Percentiles rank a stretch among this genome's conserved stretches.
Evolutionary conservation across 2,113 vertebrate species (phyloP).

Genomic region (Psettodes erumei): DNA sequence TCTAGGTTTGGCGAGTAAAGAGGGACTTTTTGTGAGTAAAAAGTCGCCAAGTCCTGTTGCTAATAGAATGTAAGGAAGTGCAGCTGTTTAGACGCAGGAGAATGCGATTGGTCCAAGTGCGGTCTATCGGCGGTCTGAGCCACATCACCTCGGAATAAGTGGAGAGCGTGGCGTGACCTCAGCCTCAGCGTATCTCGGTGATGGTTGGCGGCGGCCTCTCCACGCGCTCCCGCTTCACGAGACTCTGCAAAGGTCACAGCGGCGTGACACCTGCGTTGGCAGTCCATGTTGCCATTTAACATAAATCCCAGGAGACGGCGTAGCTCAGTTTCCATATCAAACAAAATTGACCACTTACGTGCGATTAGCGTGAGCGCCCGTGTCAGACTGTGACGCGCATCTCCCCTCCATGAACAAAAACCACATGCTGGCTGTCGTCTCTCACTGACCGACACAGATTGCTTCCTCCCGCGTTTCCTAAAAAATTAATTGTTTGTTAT

Average conservation of each 20-base stretch:
- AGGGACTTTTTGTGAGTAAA: constrained; percentile 26
- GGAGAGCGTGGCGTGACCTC: constrained; percentile 6
- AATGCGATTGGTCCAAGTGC: constrained; percentile 9
- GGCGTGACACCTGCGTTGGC: not conserved
- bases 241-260: constrained; percentile 3
- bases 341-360: constrained; percentile 39
- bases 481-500: constrained; percentile 67
- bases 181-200: not conserved
- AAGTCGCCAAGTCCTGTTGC: constrained; percentile 13
- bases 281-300: not conserved
- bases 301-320: constrained; percentile 27
- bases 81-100: constrained; percentile 43
- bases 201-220: not conserved
- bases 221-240: constrained; percentile 19
- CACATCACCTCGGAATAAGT: not conserved
- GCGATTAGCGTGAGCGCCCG: constrained; percentile 24
- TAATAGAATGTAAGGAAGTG: constrained; percentile 31
- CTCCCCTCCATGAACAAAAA: constrained; percentile 46
- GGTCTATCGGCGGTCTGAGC: not conserved
- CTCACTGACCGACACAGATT: constrained; percentile 29
- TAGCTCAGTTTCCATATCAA: constrained; percentile 53
- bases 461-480: constrained; percentile 50
- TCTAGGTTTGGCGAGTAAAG: constrained; percentile 42
- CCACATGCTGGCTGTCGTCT: constrained; percentile 50
- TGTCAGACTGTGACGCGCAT: constrained; percentile 28